phyloP scores from a whole-genome alignment of 1,140 invertebrate genomes.

The Ostrea denselamellosa region DNA sequence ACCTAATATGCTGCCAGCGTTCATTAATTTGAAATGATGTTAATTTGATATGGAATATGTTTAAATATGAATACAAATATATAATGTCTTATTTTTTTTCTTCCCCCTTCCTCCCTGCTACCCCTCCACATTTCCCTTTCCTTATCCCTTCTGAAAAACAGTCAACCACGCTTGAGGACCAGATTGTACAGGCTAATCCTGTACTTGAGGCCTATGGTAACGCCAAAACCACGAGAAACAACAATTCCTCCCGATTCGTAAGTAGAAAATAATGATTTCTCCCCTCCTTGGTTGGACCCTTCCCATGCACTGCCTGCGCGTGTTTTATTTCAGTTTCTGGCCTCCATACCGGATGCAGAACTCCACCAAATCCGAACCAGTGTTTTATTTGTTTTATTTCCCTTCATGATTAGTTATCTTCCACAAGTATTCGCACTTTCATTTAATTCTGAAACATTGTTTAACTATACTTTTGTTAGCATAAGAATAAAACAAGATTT shows the following conservation, averaged over 20 bases:
- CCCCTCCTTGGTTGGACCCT: background rate
- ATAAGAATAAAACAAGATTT: too few species aligned
- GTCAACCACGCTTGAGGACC: slow-evolving; percentile 83
- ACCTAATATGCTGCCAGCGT: too few species aligned
- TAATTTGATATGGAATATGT: background rate
- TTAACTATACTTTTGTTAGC: background rate
- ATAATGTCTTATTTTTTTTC: slow-evolving; percentile 7
- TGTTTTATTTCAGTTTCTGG: slow-evolving; percentile 36
- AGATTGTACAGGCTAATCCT: slow-evolving; percentile 83
- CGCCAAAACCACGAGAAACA: slow-evolving; percentile 83
- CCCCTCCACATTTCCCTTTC: background rate
- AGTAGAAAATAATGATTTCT: slow-evolving; percentile 61
- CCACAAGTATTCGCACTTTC: background rate
- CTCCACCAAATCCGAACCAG: background rate
- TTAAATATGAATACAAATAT: background rate
- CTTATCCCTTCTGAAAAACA: background rate
- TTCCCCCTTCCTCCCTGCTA: slow-evolving; percentile 39
- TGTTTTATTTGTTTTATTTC: slow-evolving; percentile 15
- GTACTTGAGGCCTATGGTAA: slow-evolving; percentile 83
- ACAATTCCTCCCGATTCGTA: slow-evolving; percentile 84
- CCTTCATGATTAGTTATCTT: slow-evolving; percentile 12
- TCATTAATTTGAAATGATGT: too few species aligned
- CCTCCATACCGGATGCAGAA: background rate
- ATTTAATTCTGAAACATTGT: background rate
- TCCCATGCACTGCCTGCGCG: slow-evolving; percentile 26